Evolutionary conservation across 2,797 vertebrate genomes (phyloP).

Genomic region (Gouania willdenowi): DNA sequence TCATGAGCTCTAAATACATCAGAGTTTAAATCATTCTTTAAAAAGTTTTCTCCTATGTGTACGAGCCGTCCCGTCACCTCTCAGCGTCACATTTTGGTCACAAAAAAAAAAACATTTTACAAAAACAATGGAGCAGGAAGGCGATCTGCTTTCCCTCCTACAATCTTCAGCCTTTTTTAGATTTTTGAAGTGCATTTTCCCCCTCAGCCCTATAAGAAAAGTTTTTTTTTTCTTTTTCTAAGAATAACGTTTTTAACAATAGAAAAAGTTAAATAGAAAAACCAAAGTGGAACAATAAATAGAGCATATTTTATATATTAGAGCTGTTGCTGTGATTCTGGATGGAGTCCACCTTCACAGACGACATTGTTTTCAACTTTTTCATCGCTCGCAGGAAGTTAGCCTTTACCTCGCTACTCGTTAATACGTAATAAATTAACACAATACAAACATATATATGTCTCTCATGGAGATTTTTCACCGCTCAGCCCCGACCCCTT

Average conservation of each 20-base stretch:
- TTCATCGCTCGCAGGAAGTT: conserved; percentile 33
- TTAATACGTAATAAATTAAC: conserved; percentile 28
- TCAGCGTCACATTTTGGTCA: conserved; percentile 67
- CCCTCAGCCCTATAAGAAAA: conserved; percentile 66
- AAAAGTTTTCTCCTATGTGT: not conserved
- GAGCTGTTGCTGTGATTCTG: conserved; percentile 51
- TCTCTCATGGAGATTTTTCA: conserved; percentile 32
- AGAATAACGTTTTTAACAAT: conserved; percentile 66
- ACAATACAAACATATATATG: conserved; percentile 41
- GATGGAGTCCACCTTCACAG: conserved; percentile 39
- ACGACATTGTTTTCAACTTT: conserved; percentile 7
- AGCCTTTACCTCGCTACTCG: conserved; percentile 24
- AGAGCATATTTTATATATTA: conserved; percentile 62
- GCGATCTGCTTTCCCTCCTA: conserved; percentile 82
- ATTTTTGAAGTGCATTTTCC: conserved; percentile 73
- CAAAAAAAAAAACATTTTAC: conserved; percentile 55
- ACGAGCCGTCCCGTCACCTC: conserved; percentile 21
- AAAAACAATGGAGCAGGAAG: conserved; percentile 72
- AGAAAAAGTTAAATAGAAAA: conserved; percentile 75
- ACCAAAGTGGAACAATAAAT: conserved; percentile 76
- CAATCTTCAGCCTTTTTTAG: conserved; percentile 92
- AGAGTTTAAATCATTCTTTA: too few relatives aligned
- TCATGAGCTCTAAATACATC: too few relatives aligned
- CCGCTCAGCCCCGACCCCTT: conserved; percentile 26
- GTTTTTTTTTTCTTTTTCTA: conserved; percentile 39